A percentile compares a stretch with the other conserved stretches of the same genome.
phyloP scores from a whole-genome alignment of 2,113 vertebrate genomes.

The Rhabdornis inornatus region DNA sequence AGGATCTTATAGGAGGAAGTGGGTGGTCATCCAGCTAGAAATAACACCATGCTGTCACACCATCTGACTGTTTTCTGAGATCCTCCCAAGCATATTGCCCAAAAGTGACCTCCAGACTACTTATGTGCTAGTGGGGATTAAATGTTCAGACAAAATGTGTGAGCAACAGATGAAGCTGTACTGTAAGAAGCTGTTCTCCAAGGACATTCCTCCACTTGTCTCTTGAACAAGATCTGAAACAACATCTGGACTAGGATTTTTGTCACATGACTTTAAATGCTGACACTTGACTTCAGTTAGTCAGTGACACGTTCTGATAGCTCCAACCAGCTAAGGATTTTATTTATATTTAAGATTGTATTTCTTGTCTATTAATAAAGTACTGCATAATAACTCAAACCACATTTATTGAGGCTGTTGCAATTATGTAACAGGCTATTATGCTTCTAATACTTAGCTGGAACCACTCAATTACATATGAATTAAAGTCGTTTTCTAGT shows the following conservation, averaged over 20 bases:
- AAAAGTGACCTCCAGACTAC: slow-evolving; percentile 14
- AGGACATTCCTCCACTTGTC: slow-evolving; percentile 35
- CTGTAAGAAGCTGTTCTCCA: not conserved
- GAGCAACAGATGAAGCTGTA: not conserved
- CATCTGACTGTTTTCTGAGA: slow-evolving; percentile 7
- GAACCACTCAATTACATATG: slow-evolving; percentile 2
- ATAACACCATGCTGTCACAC: not conserved
- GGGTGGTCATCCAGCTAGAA: slow-evolving; percentile 9
- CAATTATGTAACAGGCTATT: slow-evolving; percentile 43
- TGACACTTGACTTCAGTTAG: slow-evolving; percentile 1
- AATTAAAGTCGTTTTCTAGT: slow-evolving; percentile 19
- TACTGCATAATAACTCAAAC: slow-evolving; percentile 35
- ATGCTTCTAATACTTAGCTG: slow-evolving; percentile 54
- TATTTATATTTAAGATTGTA: slow-evolving; percentile 30
- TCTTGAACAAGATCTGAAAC: not conserved
- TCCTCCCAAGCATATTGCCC: not conserved
- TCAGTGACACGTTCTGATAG: slow-evolving; percentile 10
- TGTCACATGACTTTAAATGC: slow-evolving; percentile 20
- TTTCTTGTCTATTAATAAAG: slow-evolving; percentile 49
- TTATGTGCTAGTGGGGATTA: not conserved
- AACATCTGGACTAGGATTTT: slow-evolving; percentile 27
- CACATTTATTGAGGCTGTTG: slow-evolving; percentile 37
- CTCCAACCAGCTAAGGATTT: slow-evolving; percentile 33
- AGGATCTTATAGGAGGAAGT: not conserved
- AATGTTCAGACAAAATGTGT: slow-evolving; percentile 14